Base-by-base conservation (phyloP, 2,797 vertebrate species). In the Catharus ustulatus region DNA sequence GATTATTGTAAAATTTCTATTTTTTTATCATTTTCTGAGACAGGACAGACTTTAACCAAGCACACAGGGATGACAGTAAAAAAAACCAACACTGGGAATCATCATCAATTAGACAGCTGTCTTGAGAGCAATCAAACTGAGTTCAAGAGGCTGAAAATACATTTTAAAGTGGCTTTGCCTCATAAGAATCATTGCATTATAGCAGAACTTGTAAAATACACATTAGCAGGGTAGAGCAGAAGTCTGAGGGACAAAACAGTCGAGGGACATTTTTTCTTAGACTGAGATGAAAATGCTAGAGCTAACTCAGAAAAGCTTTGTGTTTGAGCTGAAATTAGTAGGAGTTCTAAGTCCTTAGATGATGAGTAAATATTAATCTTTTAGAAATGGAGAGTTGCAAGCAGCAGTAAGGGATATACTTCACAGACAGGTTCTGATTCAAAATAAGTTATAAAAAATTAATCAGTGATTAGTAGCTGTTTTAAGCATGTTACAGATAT, bases 401-500 rank as follows among this genome's bases (percentile, higher is more conserved):
- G 52, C 30, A 84, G 43, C 45, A 55, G 48, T n/a, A 81, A 83
- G n/a, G 58, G 73, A 52, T 69, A 57, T 24, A 51, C 29, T 83
- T 27, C 66, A 72, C 29, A 84, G 62, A 84, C 72, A 87, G 23
- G 55, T 55, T 93, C 59, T 83, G 62, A 79, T 93, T 96, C 84
- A 75, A 92, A 94, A 94, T 27, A 83, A 43, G 79, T 30, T 89
- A 94, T 97, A 73, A 95, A 95, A 95, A 89, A 92, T 95, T 95
- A 86, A 96, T 92, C 91, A 67, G 91, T 79, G 94, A 95, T 97
- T 95, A 96, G 89, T 84, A 90, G 73, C 84, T 89, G 79, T 93
- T 97, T 94, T 95, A 96, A 96, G 84, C 82, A 82, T 91, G 93
- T 92, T 95, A 95, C 84, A 95, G 95, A 95, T 95, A 96, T 96